phyloP scores from a whole-genome alignment of 2,888 invertebrate genomes.

The Drosophila limbata region DNA sequence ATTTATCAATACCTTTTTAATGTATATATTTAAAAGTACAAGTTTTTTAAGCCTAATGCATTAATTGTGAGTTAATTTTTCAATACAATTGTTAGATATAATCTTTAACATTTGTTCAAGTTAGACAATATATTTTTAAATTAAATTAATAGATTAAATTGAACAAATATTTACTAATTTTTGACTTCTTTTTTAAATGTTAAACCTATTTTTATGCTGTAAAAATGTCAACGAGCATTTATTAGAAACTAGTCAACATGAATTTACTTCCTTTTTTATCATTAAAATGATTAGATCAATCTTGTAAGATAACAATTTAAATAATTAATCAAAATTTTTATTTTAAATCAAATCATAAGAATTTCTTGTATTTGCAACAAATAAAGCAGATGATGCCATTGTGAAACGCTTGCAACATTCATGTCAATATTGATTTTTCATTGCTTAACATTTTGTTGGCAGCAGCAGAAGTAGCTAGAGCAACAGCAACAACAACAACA shows the following conservation, averaged over 20 bases:
- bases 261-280: background rate
- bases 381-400: constrained; percentile 11
- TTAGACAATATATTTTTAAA: too few relatives aligned
- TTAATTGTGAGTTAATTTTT: too few relatives aligned
- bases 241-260: background rate
- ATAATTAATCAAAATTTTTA: background rate
- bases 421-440: constrained; percentile 77
- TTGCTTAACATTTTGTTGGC: constrained; percentile 49
- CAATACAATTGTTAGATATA: too few relatives aligned
- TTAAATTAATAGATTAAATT: too few relatives aligned
- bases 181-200: too few relatives aligned
- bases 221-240: background rate
- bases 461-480: constrained; percentile 19
- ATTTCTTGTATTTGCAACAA: background rate
- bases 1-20: too few relatives aligned
- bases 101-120: too few relatives aligned
- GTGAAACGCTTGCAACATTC: constrained; percentile 54
- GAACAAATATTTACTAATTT: too few relatives aligned
- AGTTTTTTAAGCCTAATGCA: too few relatives aligned
- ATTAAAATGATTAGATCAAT: background rate
- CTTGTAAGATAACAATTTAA: too few relatives aligned
- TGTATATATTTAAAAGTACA: too few relatives aligned
- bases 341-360: background rate
- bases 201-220: background rate
- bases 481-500: constrained; percentile 17